Percentiles rank a stretch among this genome's conserved stretches.
These are phyloP conservation scores for Drosophila aff. DNA, from an alignment of 1,140 invertebrate genomes.

Conservation along the genomic window DNA sequence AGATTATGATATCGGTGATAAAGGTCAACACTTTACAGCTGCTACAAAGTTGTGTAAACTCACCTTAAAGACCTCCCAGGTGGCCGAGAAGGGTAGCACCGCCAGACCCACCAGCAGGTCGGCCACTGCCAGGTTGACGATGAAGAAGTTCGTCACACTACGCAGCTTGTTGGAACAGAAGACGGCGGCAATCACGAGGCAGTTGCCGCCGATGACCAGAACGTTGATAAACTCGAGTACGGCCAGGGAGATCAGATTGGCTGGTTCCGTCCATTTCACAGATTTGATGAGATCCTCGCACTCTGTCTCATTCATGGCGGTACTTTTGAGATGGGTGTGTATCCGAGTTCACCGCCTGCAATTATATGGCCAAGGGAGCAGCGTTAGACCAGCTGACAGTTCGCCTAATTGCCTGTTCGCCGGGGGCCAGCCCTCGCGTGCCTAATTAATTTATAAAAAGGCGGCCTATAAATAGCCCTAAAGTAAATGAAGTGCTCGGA, in stretches of 20 bases:
- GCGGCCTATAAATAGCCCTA: slow-evolving; percentile 32
- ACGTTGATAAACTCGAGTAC: slow-evolving; percentile 93
- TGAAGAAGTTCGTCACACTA: slow-evolving; percentile 97
- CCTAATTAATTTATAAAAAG: slow-evolving; percentile 73
- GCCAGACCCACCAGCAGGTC: slow-evolving; percentile 96
- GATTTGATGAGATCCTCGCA: slow-evolving; percentile 90
- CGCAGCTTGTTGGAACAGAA: slow-evolving; percentile 94
- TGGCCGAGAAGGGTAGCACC: slow-evolving; percentile 95
- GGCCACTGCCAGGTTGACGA: slow-evolving; percentile 95
- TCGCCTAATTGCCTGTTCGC: slow-evolving; percentile 24
- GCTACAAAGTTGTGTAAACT: slow-evolving; percentile 35
- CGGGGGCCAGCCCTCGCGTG: slow-evolving; percentile 34
- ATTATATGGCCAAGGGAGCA: slow-evolving; percentile 16
- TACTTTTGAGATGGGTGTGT: slow-evolving; percentile 75
- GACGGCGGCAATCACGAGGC: slow-evolving; percentile 96
- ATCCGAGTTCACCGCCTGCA: slow-evolving; percentile 80
- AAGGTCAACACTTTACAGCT: background rate
- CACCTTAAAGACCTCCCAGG: slow-evolving; percentile 95
- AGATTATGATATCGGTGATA: background rate
- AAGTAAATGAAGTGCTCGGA: slow-evolving; percentile 17
- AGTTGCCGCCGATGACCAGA: slow-evolving; percentile 95
- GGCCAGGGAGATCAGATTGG: slow-evolving; percentile 90
- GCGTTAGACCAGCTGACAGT: slow-evolving; percentile 28
- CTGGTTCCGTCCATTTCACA: slow-evolving; percentile 91
- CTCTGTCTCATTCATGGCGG: slow-evolving; percentile 90